These are phyloP conservation scores for Montifringilla adamsi DNA, from an alignment of 2,113 vertebrate species.

Conservation along the genomic window DNA sequence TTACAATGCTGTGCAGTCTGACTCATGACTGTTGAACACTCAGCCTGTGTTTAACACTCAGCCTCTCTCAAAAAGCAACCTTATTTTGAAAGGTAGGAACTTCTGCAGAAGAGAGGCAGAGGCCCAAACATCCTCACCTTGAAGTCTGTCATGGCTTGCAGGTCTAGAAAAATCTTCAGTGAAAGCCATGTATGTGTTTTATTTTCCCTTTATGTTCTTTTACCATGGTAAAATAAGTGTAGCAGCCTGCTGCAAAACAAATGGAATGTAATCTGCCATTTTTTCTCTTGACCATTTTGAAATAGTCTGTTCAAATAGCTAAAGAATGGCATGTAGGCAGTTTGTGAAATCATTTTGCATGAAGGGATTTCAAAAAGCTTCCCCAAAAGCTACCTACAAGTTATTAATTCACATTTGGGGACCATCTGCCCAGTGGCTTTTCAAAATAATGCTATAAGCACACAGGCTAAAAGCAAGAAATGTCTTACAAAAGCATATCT, in stretches of 20 bases:
- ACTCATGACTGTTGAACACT: background rate
- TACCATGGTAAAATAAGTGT: background rate
- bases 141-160: background rate
- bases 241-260: background rate
- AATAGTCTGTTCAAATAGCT: background rate
- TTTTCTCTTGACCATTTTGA: background rate
- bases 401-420: slow-evolving; percentile 32
- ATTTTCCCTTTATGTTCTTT: background rate
- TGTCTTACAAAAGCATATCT: background rate
- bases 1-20: background rate
- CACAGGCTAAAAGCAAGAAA: background rate
- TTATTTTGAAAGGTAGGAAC: background rate
- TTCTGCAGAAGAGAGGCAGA: background rate
- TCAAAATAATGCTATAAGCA: slow-evolving; percentile 11
- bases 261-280: background rate
- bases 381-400: slow-evolving; percentile 38
- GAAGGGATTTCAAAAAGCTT: slow-evolving; percentile 47
- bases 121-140: background rate
- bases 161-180: background rate
- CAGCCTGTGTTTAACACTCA: background rate
- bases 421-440: slow-evolving; percentile 36
- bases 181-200: background rate
- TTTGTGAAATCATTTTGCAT: slow-evolving; percentile 37
- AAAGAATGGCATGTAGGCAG: background rate
- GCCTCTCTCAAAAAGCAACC: background rate